phyloP scores from a whole-genome alignment of 2,797 vertebrate genomes.

The Galagoides demidoff region DNA sequence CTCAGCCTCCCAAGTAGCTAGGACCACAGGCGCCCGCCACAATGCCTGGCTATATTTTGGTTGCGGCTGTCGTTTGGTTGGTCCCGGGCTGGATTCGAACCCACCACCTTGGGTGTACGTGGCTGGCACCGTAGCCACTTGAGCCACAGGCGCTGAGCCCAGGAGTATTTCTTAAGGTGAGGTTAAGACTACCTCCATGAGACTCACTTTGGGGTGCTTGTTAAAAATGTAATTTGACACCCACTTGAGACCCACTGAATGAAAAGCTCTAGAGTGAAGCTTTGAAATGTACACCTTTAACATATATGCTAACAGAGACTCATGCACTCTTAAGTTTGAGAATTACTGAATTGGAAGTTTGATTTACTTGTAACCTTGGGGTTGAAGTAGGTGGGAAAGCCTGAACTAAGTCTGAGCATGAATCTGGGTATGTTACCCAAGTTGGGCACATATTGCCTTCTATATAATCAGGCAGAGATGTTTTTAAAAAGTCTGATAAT shows the following conservation, averaged over 20 bases:
- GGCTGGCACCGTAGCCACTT: no score
- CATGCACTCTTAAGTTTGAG: not conserved
- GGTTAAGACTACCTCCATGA: not conserved
- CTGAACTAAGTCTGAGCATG: not conserved
- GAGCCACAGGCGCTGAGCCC: no score
- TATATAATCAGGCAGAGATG: conserved; percentile 6
- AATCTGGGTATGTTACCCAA: not conserved
- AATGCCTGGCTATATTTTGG: no score
- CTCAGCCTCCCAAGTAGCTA: no score
- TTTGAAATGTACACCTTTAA: not conserved
- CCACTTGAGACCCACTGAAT: not conserved
- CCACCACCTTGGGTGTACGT: no score
- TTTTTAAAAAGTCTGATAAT: conserved; percentile 30
- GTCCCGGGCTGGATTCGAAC: no score
- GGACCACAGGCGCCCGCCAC: no score
- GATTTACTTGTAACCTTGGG: not conserved
- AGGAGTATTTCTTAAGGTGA: not conserved
- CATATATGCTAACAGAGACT: not conserved
- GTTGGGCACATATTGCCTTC: not conserved
- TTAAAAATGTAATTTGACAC: not conserved
- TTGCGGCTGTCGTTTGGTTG: no score
- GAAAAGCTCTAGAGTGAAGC: conserved; percentile 12
- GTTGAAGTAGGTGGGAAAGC: not conserved
- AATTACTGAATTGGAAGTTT: not conserved
- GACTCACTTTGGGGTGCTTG: not conserved